These are phyloP conservation scores for Channa argus DNA, from an alignment of 2,113 vertebrate species.

Conservation along the genomic window DNA sequence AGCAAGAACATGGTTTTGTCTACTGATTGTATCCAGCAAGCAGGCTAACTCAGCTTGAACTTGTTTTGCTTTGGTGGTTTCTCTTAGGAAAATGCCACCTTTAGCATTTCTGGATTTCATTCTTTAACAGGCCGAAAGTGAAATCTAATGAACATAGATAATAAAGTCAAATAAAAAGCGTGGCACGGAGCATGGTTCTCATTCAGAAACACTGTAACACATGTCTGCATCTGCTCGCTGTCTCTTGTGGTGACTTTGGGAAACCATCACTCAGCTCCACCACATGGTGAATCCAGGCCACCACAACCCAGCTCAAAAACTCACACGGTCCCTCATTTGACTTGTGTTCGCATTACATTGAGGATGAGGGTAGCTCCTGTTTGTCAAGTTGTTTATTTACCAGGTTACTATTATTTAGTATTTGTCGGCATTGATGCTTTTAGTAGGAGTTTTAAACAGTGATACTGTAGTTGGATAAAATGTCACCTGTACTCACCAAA, in stretches of 20 bases:
- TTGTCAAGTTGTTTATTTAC: no score
- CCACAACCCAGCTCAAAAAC: constrained; percentile 53
- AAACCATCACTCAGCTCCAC: constrained; percentile 71
- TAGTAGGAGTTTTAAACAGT: background rate
- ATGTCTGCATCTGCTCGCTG: constrained; percentile 50
- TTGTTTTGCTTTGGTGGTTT: background rate
- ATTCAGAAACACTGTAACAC: constrained; percentile 28
- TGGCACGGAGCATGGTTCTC: constrained; percentile 2
- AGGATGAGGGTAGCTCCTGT: no score
- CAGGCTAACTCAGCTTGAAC: constrained; percentile 25
- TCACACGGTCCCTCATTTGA: background rate
- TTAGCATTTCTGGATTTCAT: background rate
- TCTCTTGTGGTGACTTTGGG: constrained; percentile 37
- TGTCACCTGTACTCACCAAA: background rate
- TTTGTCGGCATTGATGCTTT: no score
- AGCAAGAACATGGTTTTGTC: background rate
- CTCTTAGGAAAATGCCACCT: background rate
- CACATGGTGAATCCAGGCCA: constrained; percentile 66
- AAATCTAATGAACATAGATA: constrained; percentile 9
- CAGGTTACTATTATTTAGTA: no score
- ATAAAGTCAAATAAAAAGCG: constrained; percentile 54
- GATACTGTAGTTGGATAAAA: background rate
- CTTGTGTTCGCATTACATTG: background rate
- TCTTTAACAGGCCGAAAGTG: background rate
- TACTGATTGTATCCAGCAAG: background rate